Conservation (phyloP, 2,888 invertebrate genomes). For the Gymnocheta viridis region DNA sequence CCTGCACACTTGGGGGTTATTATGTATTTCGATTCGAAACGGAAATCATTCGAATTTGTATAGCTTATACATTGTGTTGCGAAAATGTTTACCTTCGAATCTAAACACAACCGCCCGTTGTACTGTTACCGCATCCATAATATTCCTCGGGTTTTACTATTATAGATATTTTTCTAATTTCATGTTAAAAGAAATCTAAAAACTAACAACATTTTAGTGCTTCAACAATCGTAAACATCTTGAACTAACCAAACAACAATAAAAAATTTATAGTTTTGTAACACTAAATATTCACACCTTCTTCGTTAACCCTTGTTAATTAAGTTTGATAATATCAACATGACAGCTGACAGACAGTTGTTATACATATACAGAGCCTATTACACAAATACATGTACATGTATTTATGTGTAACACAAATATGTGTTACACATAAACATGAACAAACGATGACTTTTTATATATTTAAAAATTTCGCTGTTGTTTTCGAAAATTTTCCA, state of each 20-base stretch:
- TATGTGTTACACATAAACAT: neutral
- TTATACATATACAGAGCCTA: neutral
- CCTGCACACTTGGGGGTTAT: too few species aligned
- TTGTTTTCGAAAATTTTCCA: conserved; percentile 21
- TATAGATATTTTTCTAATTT: too few species aligned
- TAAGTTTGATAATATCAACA: conserved; percentile 35
- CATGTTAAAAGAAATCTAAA: too few species aligned
- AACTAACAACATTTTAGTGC: neutral
- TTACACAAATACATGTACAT: neutral
- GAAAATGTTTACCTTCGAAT: too few species aligned
- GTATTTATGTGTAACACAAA: too few species aligned
- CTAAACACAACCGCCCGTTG: too few species aligned
- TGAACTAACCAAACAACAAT: neutral
- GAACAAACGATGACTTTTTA: neutral
- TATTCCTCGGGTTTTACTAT: too few species aligned
- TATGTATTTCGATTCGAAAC: too few species aligned
- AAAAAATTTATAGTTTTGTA: neutral
- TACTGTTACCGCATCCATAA: too few species aligned
- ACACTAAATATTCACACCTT: conserved; percentile 26
- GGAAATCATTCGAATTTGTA: too few species aligned
- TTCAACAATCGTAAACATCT: neutral
- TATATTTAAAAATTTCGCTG: neutral
- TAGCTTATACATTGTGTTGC: too few species aligned
- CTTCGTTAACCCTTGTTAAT: conserved; percentile 3
- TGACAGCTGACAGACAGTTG: conserved; percentile 40